A percentile compares a stretch with the other conserved stretches of the same genome.
Conservation (phyloP, 2,797 vertebrate species). For the Coregonus sp. region DNA sequence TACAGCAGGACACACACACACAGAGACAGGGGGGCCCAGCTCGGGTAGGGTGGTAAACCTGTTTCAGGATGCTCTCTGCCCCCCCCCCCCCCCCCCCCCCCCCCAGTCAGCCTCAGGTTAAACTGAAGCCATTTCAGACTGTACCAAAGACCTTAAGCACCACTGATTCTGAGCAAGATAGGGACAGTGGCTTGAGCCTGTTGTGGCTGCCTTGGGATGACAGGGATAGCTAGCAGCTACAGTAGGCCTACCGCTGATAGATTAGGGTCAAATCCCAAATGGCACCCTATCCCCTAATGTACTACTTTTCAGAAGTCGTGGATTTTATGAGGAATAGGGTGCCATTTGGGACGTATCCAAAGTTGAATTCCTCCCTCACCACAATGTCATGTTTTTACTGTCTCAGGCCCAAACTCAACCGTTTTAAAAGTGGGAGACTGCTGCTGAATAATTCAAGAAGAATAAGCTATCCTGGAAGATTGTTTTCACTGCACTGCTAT, state of each 20-base stretch:
- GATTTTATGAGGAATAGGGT: not conserved
- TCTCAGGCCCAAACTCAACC: too few relatives aligned
- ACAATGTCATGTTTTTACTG: not conserved
- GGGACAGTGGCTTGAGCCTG: slow-evolving; percentile 26
- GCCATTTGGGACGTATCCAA: not conserved
- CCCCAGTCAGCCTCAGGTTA: slow-evolving; percentile 47
- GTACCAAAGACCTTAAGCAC: slow-evolving; percentile 21
- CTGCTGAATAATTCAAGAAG: too few relatives aligned
- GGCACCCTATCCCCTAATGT: too few relatives aligned
- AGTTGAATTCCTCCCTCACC: not conserved
- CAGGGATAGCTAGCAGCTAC: not conserved
- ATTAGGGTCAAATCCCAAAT: too few relatives aligned
- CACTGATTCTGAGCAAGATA: slow-evolving; percentile 25
- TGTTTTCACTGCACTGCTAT: slow-evolving; percentile 35
- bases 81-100: slow-evolving; percentile 34
- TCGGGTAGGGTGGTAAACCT: slow-evolving; percentile 48
- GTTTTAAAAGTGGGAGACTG: too few relatives aligned
- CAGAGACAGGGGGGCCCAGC: slow-evolving; percentile 35
- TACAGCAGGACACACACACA: slow-evolving; percentile 58
- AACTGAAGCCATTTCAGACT: slow-evolving; percentile 50
- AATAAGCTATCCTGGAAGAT: not conserved
- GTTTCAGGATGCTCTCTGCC: slow-evolving; percentile 40
- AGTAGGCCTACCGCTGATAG: not conserved
- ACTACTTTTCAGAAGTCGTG: too few relatives aligned
- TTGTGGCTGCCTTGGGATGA: slow-evolving; percentile 18